Evolutionary conservation across 2,113 vertebrate species (phyloP), one percentile per base, ranked within the genome.

Genomic region (Phylloscopus trochiloides): DNA sequence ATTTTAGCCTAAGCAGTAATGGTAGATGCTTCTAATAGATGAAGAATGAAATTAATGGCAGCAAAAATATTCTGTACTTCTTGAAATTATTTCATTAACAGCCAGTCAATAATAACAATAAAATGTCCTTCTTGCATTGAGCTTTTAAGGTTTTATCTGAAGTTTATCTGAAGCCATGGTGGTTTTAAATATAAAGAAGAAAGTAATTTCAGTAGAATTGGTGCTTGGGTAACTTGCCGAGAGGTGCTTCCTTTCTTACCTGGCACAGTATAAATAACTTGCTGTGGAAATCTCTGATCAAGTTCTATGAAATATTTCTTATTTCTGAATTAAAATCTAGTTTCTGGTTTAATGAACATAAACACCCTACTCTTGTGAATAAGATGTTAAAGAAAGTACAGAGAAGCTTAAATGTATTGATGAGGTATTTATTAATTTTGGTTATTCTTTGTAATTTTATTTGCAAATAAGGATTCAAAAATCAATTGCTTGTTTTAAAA

Each of bases 61-160:
- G 63, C 54, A 88, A 91, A 90, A 92, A 51, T 90, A 86, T 63
- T 63, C 59, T 94, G 85, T 93, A 93, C 54, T 80, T 54, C 75
- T 73, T 95, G 75, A 68, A 88, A 86, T 92, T 9, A 83, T 94
- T 92, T 96, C 20, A 1, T 86, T 90, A 88, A 68, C 92, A 94
- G 43, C 34, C 71, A 91, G 42, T 93, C 66, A 93, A 52, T 91
- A 66, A 81, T 78, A 87, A 78, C 70, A 92, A 84, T 88, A 95
- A 97, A 97, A 83, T 86, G 74, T 94, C 85, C 92, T 74, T 93
- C 40, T 92, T 76, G 58, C 74, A 77, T 66, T 79, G 86, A 91
- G 90, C 38, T 73, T 91, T 79, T 90, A 90, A 94, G 38, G 29
- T 85, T 91, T 92, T 88, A 95, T 95, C 80, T 96, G 84, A 81